A percentile compares a stretch with the other conserved stretches of the same genome.
Evolutionary conservation across 2,113 vertebrate genomes (phyloP).

Genomic region (Acrocephalus arundinaceus): DNA sequence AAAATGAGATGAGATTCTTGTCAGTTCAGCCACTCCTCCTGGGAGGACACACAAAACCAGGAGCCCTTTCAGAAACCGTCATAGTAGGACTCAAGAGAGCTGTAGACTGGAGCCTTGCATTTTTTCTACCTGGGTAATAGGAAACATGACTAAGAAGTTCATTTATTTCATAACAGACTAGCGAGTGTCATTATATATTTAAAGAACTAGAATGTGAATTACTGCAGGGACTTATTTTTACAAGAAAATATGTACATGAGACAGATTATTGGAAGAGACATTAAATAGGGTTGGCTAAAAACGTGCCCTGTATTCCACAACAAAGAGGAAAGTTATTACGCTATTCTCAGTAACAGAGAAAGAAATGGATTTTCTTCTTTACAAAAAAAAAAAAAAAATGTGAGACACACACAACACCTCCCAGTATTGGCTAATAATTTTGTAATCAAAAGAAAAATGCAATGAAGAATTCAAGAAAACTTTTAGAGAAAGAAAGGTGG

Average conservation of each 20-base stretch:
- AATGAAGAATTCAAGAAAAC: background rate
- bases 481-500: background rate
- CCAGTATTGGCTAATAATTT: background rate
- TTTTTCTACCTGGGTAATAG: background rate
- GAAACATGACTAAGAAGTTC: background rate
- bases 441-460: background rate
- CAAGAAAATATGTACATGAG: background rate
- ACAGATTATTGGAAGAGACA: background rate
- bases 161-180: background rate
- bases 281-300: background rate
- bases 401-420: rapidly evolving
- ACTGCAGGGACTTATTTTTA: background rate
- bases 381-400: background rate
- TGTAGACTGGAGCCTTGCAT: background rate
- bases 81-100: background rate
- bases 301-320: background rate
- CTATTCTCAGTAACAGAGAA: background rate
- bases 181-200: background rate
- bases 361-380: background rate
- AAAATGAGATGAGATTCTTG: background rate
- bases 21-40: background rate
- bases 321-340: background rate
- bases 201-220: background rate
- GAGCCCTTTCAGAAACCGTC: background rate
- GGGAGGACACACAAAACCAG: background rate